These are phyloP conservation scores for Periplaneta americana DNA, from an alignment of 1,140 invertebrate species.

Conservation along the genomic window DNA sequence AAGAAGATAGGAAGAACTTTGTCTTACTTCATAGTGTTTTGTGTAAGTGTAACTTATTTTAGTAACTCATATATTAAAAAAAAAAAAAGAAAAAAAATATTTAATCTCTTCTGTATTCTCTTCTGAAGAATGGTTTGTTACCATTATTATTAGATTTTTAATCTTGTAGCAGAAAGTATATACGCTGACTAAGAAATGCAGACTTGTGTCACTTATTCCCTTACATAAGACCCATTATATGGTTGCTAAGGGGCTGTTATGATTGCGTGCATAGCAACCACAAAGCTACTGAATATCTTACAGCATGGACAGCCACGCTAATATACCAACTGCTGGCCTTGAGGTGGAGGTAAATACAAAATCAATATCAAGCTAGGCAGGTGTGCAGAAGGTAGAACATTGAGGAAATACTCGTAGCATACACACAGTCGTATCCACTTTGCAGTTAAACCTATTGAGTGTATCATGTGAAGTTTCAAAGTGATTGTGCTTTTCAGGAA, in stretches of 20 bases:
- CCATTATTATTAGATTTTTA: too few species aligned
- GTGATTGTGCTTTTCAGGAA: not conserved
- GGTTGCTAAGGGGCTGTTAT: not conserved
- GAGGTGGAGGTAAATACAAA: not conserved
- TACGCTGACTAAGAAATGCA: not conserved
- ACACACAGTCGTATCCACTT: not conserved
- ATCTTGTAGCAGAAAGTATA: too few species aligned
- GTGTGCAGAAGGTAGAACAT: not conserved
- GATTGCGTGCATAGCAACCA: not conserved
- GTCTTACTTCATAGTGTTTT: too few species aligned
- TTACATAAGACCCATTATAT: not conserved
- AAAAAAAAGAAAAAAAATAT: too few species aligned
- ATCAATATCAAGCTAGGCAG: not conserved
- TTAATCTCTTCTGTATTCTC: too few species aligned
- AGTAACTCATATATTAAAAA: too few species aligned
- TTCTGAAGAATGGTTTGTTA: too few species aligned
- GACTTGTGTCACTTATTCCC: not conserved
- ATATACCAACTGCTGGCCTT: not conserved
- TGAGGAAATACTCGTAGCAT: not conserved
- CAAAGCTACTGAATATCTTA: not conserved
- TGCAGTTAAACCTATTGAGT: not conserved
- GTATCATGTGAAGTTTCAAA: not conserved
- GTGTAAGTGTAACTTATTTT: too few species aligned
- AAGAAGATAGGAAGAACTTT: too few species aligned
- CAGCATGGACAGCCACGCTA: not conserved